Evolutionary conservation across 2,888 invertebrate genomes (phyloP), one percentile per base, ranked within the genome.

Genomic region (Tuberolachnus salignus): DNA sequence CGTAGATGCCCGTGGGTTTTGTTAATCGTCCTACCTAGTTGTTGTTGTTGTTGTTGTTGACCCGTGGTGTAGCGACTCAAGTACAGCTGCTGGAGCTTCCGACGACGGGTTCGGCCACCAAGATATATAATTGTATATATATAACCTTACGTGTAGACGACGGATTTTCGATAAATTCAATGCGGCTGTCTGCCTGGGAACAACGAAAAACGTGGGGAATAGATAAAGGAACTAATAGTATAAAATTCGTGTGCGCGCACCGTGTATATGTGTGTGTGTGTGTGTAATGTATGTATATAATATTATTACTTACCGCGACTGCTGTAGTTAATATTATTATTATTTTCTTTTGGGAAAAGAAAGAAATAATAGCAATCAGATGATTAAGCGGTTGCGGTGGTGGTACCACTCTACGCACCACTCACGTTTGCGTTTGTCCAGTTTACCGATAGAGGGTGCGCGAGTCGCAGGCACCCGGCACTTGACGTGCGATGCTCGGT

Each of bases 161-260:
- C 6, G 34, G 34, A 34, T 34, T 34, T 34, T 34, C 34, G 34
- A 34, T 34, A 4, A 6, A 34, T 23, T 59, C 3, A 13, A 44
- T 14, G 44, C 4, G 10, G 16, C 16, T 11, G 57, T 23, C 57
- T 23, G 21, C 21, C 16, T 9, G 57, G 57, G 11, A 57, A 59
- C 23, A 51, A 67, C 26, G 11, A 71, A 71, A 71, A 71, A 71
- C 71, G 71, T 59, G 71, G 59, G 59, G 59, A 46, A 71, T 26
- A 71, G 71, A 71, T 71, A 71, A 71, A 71, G 71, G 67, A 46
- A 66, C 49, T 34, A 34, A 46, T 46, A 13, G 46, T 46, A 8
- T 13, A 46, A 44, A 8, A 53, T 53, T n/a, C 9, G 8, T 19
- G 6, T 53, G 8, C 19, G n/a, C 3, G 34, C 34, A 34, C 16